These are phyloP conservation scores for Eristalis arbustorum DNA, from an alignment of 2,888 invertebrate genomes.

Conservation along the genomic window DNA sequence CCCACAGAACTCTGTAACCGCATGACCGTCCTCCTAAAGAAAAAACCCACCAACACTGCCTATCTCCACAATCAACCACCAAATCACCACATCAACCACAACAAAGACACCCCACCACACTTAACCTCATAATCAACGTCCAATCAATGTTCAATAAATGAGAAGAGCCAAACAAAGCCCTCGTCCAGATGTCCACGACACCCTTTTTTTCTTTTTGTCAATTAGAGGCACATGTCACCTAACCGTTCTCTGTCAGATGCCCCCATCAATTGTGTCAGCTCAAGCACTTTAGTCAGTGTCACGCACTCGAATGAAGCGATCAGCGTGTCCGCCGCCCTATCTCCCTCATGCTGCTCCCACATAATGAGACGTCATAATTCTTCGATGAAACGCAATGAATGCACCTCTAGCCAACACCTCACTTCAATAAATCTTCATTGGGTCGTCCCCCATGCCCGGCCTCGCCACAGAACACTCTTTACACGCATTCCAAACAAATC, in stretches of 20 bases:
- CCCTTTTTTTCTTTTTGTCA: too few species aligned
- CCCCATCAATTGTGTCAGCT: background rate
- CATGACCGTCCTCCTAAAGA: too few species aligned
- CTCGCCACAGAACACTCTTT: background rate
- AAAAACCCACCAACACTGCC: too few species aligned
- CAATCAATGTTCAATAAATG: background rate
- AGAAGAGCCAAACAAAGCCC: background rate
- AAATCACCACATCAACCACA: background rate
- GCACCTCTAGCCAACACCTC: constrained; percentile 40
- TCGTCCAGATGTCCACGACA: background rate
- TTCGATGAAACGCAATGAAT: constrained; percentile 9
- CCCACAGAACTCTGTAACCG: too few species aligned
- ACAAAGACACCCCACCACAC: background rate
- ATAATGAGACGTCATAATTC: constrained; percentile 65
- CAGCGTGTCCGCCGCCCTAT: constrained; percentile 35
- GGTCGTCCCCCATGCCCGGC: background rate
- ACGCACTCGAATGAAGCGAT: constrained; percentile 51
- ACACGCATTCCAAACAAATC: constrained; percentile 65
- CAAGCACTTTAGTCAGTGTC: constrained; percentile 42
- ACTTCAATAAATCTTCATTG: constrained; percentile 15
- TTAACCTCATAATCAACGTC: background rate
- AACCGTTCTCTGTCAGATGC: background rate
- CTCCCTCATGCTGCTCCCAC: background rate
- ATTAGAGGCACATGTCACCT: background rate
- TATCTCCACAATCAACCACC: background rate